Conservation (phyloP, 2,888 invertebrate species). For the Cataglyphis rosenhaueri region DNA sequence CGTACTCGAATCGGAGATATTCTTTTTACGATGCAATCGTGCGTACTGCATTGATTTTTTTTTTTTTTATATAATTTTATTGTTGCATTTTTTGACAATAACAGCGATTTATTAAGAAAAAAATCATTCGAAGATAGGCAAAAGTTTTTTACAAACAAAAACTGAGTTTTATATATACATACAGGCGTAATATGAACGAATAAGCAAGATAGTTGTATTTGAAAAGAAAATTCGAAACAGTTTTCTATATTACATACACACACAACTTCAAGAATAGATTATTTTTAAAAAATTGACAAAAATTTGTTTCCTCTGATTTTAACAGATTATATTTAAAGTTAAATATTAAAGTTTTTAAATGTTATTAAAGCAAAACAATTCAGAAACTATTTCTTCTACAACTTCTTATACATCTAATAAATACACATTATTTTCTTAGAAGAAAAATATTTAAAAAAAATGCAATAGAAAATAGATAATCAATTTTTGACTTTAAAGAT, state of each 20-base stretch:
- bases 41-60: slow-evolving; percentile 36
- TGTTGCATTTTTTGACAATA: slow-evolving; percentile 8
- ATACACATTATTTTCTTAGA: not conserved
- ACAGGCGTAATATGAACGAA: not conserved
- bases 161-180: not conserved
- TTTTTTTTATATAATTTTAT: not conserved
- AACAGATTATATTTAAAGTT: not conserved
- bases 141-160: not conserved
- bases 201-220: not conserved
- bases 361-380: not conserved
- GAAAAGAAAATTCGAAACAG: not conserved
- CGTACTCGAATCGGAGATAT: slow-evolving; percentile 45
- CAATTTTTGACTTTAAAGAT: slow-evolving; percentile 3
- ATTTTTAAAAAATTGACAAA: not conserved
- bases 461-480: not conserved
- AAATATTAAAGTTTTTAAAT: not conserved
- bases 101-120: not conserved
- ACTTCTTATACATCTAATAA: not conserved
- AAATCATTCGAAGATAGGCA: not conserved
- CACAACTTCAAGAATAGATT: not conserved
- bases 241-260: not conserved
- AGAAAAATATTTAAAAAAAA: not conserved
- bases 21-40: slow-evolving; percentile 33
- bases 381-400: not conserved
- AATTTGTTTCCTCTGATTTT: not conserved